Conservation (phyloP, 2,797 vertebrate genomes). For the Platalea minor region DNA sequence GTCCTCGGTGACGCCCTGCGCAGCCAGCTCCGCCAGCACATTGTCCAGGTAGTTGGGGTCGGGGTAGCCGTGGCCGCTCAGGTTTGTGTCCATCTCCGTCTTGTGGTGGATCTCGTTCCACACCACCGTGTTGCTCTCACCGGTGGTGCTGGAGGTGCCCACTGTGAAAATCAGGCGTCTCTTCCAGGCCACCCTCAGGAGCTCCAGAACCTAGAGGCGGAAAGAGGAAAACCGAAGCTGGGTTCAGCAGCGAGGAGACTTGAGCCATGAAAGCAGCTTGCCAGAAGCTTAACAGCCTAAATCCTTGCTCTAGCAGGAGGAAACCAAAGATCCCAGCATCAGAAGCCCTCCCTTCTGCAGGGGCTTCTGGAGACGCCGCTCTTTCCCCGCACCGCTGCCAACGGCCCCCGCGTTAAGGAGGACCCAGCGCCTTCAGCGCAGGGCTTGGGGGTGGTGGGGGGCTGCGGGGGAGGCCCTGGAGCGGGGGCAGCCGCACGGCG, state of each 20-base stretch:
- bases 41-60: slow-evolving; percentile 99
- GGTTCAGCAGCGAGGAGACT: not conserved
- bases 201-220: slow-evolving; percentile 86
- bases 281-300: not conserved
- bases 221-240: not conserved
- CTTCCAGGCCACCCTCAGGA: slow-evolving; percentile 94
- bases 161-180: slow-evolving; percentile 94
- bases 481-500: too few species aligned
- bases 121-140: slow-evolving; percentile 94
- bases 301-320: not conserved
- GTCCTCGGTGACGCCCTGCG: slow-evolving; percentile 93
- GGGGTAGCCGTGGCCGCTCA: slow-evolving; percentile 93
- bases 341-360: not conserved
- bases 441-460: too few species aligned
- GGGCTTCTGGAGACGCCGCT: too few species aligned
- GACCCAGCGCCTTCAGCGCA: too few species aligned
- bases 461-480: too few species aligned
- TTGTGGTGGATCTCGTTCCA: slow-evolving; percentile 99
- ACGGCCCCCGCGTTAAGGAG: too few species aligned
- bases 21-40: slow-evolving; percentile 91
- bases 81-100: slow-evolving; percentile 96
- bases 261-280: not conserved
- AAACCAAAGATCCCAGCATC: not conserved
- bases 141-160: slow-evolving; percentile 95
- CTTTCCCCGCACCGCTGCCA: too few species aligned